Base-by-base conservation (phyloP, 2,113 vertebrate species). In the Rafetus swinhoei region DNA sequence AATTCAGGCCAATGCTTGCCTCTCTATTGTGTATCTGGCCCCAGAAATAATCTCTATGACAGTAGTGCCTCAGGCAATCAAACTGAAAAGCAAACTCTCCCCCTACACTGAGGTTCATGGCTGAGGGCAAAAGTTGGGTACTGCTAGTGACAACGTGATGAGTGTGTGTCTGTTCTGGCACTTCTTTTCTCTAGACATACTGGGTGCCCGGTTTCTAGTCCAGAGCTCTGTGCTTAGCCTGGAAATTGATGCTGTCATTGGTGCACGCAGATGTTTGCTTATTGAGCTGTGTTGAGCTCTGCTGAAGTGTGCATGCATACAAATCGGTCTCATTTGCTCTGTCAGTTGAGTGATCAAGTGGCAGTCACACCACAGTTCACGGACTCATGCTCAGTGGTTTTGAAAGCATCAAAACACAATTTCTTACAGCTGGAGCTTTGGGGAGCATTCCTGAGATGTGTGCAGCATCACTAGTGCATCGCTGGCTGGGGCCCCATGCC, bases 71-170 rank as follows among this genome's bases (percentile, higher is more conserved):
- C 22, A 9, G 56, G 56, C 56, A 57, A 57, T 21, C 54, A 4
- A 55, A 55, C 54, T 15, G 55, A 55, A 55, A 55, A 55, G 55
- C 57, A 25, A 59, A 59, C 24, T 25, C 59, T 13, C 25, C 57
- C 59, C 12, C 4, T 25, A 5, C 11, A 1, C 59, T 60, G 59
- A 60, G 25, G 25, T 60, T 27, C 59, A 29, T 29, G 25, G 13
- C 12, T 0, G 12, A 29, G 25, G 25, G 5, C 11, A 59, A 59
- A 59, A 24, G 9, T 25, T 14, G 22, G 4, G n/a, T 5, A n/a
- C n/a, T 19, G 18, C 55, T 19, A 56, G 55, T 27, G 32, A 15
- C 13, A 5, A n/a, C 6, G 19, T 35, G 54, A 18, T 21, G 35
- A 27, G 81, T 6, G 59, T 3, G 56, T 9, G 56, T 60, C 59